Base-by-base conservation (phyloP, 1,140 invertebrate genomes). In the Melipona quadrifasciata region DNA sequence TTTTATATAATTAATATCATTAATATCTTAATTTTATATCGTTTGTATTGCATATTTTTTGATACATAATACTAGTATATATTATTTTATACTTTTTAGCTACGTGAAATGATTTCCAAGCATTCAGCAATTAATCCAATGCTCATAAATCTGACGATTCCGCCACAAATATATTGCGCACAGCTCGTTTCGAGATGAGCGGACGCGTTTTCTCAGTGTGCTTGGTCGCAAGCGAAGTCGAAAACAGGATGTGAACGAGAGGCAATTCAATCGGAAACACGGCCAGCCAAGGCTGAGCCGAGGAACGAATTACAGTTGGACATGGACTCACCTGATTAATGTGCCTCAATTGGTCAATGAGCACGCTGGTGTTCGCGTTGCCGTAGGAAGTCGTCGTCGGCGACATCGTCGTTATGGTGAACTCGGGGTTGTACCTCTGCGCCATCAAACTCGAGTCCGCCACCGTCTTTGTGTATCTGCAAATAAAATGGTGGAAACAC, bases 361-460 rank as follows among this genome's bases (percentile, higher is more conserved):
- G 93, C 84, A 95, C 95, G 82, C 95, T 95, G 57, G 96, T 95
- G 87, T 95, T 95, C 39, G 95, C 91, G 89, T 96, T 95, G 64
- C 92, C 91, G 86, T 95, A 95, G 84, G 94, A 93, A 78, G 93
- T 87, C 83, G 92, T 90, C 83, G 85, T 83, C 72, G 79, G 73
- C 70, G 86, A 83, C 81, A 87, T 91, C 65, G 94, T 89, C 24
- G 92, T 93, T 76, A 95, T 92, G 81, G 95, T 95, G 87, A 97
- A 95, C 93, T 97, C 96, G 5, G 96, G 96, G 92, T 97, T 97
- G 93, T 97, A 97, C 91, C 95, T 96, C 86, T 97, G 96, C 24
- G 95, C 96, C 67, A 94, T 95, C 57, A 96, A 87, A 75, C 95
- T 96, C 51, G 96, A 95, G 77, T 96, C 95, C 8, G 96, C 96